Evolutionary conservation across 1,140 invertebrate species (phyloP).

Genomic region (Drosophila cardini): DNA sequence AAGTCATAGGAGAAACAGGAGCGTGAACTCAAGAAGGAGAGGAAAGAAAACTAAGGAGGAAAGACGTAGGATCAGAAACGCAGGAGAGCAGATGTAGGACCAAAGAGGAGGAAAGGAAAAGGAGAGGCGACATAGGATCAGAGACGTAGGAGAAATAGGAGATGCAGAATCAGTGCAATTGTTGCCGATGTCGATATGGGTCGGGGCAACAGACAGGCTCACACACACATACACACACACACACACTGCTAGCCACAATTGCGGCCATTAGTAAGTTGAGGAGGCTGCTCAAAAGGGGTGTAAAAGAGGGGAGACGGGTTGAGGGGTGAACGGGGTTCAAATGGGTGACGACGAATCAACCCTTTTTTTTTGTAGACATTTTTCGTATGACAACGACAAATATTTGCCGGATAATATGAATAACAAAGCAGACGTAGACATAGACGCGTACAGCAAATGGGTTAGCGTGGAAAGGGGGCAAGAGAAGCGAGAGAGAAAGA

Average conservation of each 20-base stretch:
- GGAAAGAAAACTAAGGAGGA: too few relatives aligned
- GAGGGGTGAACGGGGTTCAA: too few relatives aligned
- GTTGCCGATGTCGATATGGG: constrained; percentile 73
- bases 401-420: constrained; percentile 83
- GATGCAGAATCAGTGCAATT: constrained; percentile 64
- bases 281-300: constrained; percentile 22
- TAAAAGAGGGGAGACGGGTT: neutral
- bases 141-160: too few relatives aligned
- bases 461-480: constrained; percentile 5
- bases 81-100: neutral
- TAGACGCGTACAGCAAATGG: constrained; percentile 24
- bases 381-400: constrained; percentile 81
- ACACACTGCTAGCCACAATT: constrained; percentile 64
- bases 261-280: constrained; percentile 68
- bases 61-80: too few relatives aligned
- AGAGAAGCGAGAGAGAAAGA: neutral
- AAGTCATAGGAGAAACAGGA: too few relatives aligned
- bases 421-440: constrained; percentile 70
- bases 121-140: too few relatives aligned
- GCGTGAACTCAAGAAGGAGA: too few relatives aligned
- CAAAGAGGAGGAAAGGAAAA: too few relatives aligned
- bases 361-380: constrained; percentile 74
- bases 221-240: constrained; percentile 3
- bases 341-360: constrained; percentile 52
- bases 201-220: constrained; percentile 52